A percentile compares a stretch with the other conserved stretches of the same genome.
Conservation (phyloP, 2,113 vertebrate species). For the Toxostoma redivivum region DNA sequence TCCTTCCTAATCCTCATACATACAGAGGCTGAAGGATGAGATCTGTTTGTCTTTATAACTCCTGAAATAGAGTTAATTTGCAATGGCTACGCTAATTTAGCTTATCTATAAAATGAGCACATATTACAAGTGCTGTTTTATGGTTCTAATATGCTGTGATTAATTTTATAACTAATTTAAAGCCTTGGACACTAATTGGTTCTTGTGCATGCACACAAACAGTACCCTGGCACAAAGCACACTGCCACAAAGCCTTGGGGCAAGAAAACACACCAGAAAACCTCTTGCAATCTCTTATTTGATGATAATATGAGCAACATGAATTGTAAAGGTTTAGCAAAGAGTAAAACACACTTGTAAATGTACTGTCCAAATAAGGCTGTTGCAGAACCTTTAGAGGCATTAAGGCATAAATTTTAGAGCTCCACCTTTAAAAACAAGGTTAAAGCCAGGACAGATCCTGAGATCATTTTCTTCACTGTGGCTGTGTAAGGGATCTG, state of each 20-base stretch:
- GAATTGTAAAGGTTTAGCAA: not conserved
- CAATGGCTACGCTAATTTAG: conserved; percentile 40
- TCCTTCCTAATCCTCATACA: conserved; percentile 35
- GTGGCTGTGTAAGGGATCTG: not conserved
- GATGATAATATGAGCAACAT: not conserved
- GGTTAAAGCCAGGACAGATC: not conserved
- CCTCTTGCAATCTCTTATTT: not conserved
- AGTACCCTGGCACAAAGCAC: not conserved
- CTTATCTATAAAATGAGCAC: conserved; percentile 59
- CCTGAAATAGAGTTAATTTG: conserved; percentile 47
- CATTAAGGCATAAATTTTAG: not conserved
- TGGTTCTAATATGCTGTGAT: conserved; percentile 60
- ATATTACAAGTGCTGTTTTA: conserved; percentile 35
- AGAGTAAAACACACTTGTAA: not conserved
- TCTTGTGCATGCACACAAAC: not conserved
- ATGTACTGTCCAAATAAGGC: not conserved
- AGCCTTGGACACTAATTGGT: conserved; percentile 47
- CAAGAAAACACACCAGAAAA: not conserved
- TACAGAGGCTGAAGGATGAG: not conserved
- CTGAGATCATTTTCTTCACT: not conserved
- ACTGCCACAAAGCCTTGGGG: not conserved
- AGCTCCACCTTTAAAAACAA: not conserved
- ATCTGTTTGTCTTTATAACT: conserved; percentile 41
- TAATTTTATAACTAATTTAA: conserved; percentile 62
- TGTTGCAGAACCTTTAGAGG: not conserved